Evolutionary conservation across 2,888 invertebrate genomes (phyloP).

Genomic region (Epinotia brunnichana): DNA sequence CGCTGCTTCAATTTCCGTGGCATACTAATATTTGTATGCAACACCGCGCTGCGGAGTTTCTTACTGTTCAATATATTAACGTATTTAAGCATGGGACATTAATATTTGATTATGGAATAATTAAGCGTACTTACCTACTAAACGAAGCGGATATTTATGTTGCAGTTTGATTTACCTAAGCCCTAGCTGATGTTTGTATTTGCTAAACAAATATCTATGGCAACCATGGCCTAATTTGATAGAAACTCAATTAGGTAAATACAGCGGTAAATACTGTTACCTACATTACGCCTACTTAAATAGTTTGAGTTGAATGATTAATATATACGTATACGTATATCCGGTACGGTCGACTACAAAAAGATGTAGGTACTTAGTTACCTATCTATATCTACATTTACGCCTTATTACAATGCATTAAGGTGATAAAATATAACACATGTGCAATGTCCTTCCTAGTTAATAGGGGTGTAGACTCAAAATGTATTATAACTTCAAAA

Average conservation of each 20-base stretch:
- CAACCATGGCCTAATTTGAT: neutral
- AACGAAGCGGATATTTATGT: neutral
- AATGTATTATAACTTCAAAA: too few species aligned
- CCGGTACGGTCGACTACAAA: too few species aligned
- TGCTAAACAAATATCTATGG: neutral
- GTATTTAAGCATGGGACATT: neutral
- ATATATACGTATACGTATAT: too few species aligned
- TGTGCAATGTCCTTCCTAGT: too few species aligned
- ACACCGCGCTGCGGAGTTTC: slow-evolving; percentile 21
- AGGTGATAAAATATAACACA: too few species aligned
- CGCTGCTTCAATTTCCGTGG: slow-evolving; percentile 32
- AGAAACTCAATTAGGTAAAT: neutral
- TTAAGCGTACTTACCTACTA: neutral
- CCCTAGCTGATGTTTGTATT: neutral
- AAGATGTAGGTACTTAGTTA: too few species aligned
- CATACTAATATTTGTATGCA: slow-evolving; percentile 33
- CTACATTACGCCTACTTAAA: too few species aligned
- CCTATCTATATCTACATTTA: too few species aligned
- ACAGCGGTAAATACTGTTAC: too few species aligned
- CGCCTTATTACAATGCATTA: too few species aligned
- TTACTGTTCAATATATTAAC: slow-evolving; percentile 7
- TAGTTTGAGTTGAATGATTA: too few species aligned
- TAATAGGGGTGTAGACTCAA: too few species aligned
- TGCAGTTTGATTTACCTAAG: neutral
- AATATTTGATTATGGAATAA: neutral